phyloP scores from a whole-genome alignment of 2,888 invertebrate species.

The Meandrusa payeni region DNA sequence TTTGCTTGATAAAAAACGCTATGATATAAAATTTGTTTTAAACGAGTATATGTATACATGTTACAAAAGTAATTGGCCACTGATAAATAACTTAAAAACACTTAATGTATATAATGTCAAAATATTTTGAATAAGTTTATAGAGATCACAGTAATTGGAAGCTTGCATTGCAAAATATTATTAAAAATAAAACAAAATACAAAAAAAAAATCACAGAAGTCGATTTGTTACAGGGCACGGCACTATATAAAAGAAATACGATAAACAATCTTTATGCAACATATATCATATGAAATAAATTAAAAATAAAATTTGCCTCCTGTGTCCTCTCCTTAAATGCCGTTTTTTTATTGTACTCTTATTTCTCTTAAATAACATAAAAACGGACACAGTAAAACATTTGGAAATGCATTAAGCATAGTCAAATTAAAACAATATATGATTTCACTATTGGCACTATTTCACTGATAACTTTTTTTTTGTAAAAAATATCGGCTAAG shows the following conservation, averaged over 20 bases:
- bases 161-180: constrained; percentile 45
- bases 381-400: no score
- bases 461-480: neutral
- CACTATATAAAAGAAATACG: neutral
- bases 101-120: constrained; percentile 24
- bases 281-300: constrained; percentile 8
- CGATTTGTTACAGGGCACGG: constrained; percentile 32
- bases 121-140: constrained; percentile 27
- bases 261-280: neutral
- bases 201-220: constrained; percentile 52
- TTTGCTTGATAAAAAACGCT: constrained; percentile 9
- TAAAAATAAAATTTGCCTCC: no score
- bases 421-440: no score
- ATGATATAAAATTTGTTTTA: constrained; percentile 6
- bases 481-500: constrained; percentile 5
- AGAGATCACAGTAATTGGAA: constrained; percentile 69
- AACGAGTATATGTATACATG: constrained; percentile 12
- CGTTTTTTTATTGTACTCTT: no score
- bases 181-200: constrained; percentile 32
- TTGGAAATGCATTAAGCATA: no score
- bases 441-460: constrained; percentile 20
- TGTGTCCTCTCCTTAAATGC: no score
- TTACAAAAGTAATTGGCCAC: neutral
- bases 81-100: constrained; percentile 25
- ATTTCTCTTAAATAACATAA: constrained; percentile 1